Evolutionary conservation across 2,888 invertebrate species (phyloP).

Genomic region (Lacanobia wlatinum): DNA sequence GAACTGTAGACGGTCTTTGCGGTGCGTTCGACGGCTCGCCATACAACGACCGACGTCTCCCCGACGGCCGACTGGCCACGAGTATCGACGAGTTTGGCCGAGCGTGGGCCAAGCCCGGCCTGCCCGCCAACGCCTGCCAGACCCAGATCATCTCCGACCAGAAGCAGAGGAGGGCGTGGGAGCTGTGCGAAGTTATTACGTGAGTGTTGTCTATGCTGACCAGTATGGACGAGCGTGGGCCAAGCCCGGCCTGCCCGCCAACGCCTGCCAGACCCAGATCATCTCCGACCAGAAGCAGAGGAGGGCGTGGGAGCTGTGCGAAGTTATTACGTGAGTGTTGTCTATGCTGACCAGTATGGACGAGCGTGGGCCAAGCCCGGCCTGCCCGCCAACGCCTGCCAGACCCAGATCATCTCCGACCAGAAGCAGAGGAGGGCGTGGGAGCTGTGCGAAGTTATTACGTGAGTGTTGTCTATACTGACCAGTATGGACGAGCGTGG

Average conservation of each 20-base stretch:
- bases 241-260: slow-evolving; percentile 85
- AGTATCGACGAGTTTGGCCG: slow-evolving; percentile 94
- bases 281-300: slow-evolving; percentile 92
- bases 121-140: slow-evolving; percentile 89
- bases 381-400: slow-evolving; percentile 90
- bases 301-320: slow-evolving; percentile 93
- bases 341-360: slow-evolving; percentile 86
- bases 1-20: slow-evolving; percentile 94
- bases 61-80: slow-evolving; percentile 91
- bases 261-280: slow-evolving; percentile 91
- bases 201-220: slow-evolving; percentile 79
- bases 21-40: slow-evolving; percentile 93
- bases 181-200: slow-evolving; percentile 93
- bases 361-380: slow-evolving; percentile 93
- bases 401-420: slow-evolving; percentile 91
- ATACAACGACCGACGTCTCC: slow-evolving; percentile 93
- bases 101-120: slow-evolving; percentile 93
- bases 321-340: slow-evolving; percentile 91
- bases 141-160: slow-evolving; percentile 91
- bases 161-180: slow-evolving; percentile 92
- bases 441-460: slow-evolving; percentile 93
- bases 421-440: slow-evolving; percentile 92
- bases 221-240: slow-evolving; percentile 94
- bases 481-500: slow-evolving; percentile 93
- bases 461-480: slow-evolving; percentile 82